phyloP scores from a whole-genome alignment of 2,888 invertebrate species.

The Colostygia pectinataria region DNA sequence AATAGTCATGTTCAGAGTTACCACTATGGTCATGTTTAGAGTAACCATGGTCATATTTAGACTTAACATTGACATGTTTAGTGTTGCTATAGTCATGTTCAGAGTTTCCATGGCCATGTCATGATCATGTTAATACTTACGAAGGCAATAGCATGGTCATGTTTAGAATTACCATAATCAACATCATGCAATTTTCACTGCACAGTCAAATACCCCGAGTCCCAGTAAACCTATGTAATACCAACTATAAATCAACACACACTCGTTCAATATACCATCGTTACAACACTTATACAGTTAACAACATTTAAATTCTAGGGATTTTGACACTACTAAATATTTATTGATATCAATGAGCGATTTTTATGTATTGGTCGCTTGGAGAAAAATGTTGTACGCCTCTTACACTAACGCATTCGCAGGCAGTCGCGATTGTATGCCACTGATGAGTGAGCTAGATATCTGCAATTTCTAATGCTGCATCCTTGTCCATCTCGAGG shows the following conservation, averaged over 20 bases:
- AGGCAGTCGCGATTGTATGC: too few relatives aligned
- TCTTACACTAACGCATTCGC: too few relatives aligned
- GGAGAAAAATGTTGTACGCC: not conserved
- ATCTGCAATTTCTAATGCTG: too few relatives aligned
- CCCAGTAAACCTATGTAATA: slow-evolving; percentile 21
- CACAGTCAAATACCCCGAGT: slow-evolving; percentile 9
- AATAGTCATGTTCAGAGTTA: too few relatives aligned
- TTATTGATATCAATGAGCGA: slow-evolving; percentile 25
- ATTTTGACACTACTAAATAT: slow-evolving; percentile 29
- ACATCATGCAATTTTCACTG: not conserved
- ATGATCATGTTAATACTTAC: not conserved
- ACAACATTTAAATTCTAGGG: slow-evolving; percentile 33
- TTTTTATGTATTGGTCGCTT: slow-evolving; percentile 5
- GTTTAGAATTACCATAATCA: not conserved
- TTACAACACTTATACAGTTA: slow-evolving; percentile 36
- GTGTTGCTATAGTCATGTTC: not conserved
- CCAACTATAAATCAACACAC: slow-evolving; percentile 6
- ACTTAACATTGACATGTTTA: not conserved
- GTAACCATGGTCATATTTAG: too few relatives aligned
- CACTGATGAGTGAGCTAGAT: too few relatives aligned
- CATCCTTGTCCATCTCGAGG: too few relatives aligned
- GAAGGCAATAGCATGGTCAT: not conserved
- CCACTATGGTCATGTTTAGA: too few relatives aligned
- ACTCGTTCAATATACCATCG: slow-evolving; percentile 9
- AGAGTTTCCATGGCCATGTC: not conserved